Evolutionary conservation across 1,140 invertebrate species (phyloP).

Genomic region (Coptotermes formosanus): DNA sequence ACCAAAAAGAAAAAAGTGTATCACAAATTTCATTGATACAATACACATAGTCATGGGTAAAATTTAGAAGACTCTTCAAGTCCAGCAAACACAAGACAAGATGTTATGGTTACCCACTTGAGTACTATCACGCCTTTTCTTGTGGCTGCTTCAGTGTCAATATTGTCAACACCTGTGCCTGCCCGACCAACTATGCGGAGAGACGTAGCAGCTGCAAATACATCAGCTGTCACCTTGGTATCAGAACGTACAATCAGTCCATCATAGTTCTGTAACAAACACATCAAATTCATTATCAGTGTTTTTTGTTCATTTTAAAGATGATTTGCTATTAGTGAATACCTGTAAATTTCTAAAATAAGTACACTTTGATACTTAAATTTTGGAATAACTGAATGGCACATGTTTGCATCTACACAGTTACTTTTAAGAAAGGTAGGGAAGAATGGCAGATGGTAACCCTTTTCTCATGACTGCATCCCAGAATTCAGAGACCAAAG

Average conservation of each 20-base stretch:
- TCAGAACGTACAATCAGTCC: conserved; percentile 92
- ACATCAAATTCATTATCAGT: background rate
- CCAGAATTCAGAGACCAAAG: too few relatives aligned
- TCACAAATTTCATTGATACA: background rate
- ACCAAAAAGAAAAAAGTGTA: conserved; percentile 34
- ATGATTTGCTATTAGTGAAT: background rate
- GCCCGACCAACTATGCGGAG: conserved; percentile 90
- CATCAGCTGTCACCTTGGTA: conserved; percentile 91
- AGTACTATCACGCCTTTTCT: conserved; percentile 85
- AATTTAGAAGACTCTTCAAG: background rate
- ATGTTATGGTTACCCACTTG: conserved; percentile 68
- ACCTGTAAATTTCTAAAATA: too few relatives aligned
- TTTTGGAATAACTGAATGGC: background rate
- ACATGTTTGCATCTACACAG: background rate
- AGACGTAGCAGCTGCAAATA: conserved; percentile 72
- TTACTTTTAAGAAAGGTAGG: too few relatives aligned
- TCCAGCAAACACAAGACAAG: background rate
- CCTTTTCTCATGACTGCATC: too few relatives aligned
- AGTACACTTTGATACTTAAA: background rate
- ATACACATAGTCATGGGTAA: background rate
- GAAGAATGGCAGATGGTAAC: too few relatives aligned
- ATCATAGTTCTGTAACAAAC: conserved; percentile 73
- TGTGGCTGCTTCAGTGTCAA: conserved; percentile 86
- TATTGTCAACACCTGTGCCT: conserved; percentile 97
- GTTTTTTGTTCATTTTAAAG: background rate